Base-by-base conservation (phyloP, 2,888 invertebrate species). In the Leptothorax acervorum region DNA sequence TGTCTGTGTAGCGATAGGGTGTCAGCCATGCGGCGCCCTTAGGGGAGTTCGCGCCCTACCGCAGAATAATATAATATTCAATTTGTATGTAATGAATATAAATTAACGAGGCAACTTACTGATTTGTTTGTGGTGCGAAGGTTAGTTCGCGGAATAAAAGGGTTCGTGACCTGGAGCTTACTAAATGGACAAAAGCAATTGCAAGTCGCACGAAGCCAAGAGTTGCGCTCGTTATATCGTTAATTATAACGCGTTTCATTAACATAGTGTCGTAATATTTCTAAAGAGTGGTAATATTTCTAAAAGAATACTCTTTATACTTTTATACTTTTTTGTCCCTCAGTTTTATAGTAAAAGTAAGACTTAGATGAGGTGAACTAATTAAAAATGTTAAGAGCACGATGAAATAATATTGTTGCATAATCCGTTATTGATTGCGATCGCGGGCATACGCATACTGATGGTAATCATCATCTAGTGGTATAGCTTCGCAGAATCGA, bases 61-160 rank as follows among this genome's bases (percentile, higher is more conserved):
- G 79, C 53, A 45, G 85, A 82, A 86, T 86, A 88, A 87, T 86
- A 83, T 88, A 81, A 87, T 88, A 89, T 89, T 89, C 90, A 90
- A 89, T 89, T 90, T 88, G 87, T 90, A 83, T 88, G 79, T 87
- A 81, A 89, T 89, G 89, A 89, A 89, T 89, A 89, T 86, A 88
- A 86, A 89, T 89, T 84, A 89, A 89, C 88, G 87, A 84, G 62
- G 63, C 78, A 76, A 75, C 78, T 83, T 63, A 55, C 84, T 55
- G 86, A 84, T 81, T 84, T 83, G 78, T 85, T 78, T 23, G 66
- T 15, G 73, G 66, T 35, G n/a, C 55, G 42, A 51, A 45, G 65
- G 39, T 78, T 45, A 31, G 88, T 63, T 84, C 15, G 55, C 45
- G 35, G 53, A 45, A 82, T 79, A 39, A 75, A 78, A 71, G 75